Conservation (phyloP, 2,113 vertebrate species). For the Plotosus lineatus region DNA sequence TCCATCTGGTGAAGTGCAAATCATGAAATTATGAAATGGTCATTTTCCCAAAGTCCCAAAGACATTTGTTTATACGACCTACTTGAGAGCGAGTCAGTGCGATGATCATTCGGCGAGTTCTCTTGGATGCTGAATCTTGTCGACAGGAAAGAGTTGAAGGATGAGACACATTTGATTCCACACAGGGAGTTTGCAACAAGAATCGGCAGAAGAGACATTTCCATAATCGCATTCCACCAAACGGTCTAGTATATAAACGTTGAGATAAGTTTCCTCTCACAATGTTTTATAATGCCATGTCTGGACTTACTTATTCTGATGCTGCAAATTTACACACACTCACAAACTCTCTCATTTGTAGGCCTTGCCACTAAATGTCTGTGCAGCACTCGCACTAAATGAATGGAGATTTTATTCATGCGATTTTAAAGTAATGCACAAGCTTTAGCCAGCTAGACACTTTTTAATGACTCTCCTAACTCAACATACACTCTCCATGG, state of each 20-base stretch:
- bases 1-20: constrained; percentile 23
- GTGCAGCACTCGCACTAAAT: constrained; percentile 58
- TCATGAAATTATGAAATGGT: neutral
- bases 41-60: neutral
- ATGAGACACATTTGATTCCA: neutral
- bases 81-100: neutral
- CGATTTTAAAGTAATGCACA: constrained; percentile 63
- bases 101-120: neutral
- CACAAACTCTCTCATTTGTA: constrained; percentile 40
- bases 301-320: neutral
- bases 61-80: constrained; percentile 6
- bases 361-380: constrained; percentile 56
- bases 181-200: neutral
- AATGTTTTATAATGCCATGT: constrained; percentile 15
- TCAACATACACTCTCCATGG: constrained; percentile 51
- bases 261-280: neutral
- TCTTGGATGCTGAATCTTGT: neutral
- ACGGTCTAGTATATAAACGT: neutral
- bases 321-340: neutral
- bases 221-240: neutral
- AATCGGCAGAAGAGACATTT: constrained; percentile 5
- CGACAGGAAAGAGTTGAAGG: neutral
- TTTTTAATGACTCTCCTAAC: constrained; percentile 72
- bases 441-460: constrained; percentile 70
- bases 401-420: constrained; percentile 75